Conservation (phyloP, 2,888 invertebrate species). For the Urechis unicinctus region DNA sequence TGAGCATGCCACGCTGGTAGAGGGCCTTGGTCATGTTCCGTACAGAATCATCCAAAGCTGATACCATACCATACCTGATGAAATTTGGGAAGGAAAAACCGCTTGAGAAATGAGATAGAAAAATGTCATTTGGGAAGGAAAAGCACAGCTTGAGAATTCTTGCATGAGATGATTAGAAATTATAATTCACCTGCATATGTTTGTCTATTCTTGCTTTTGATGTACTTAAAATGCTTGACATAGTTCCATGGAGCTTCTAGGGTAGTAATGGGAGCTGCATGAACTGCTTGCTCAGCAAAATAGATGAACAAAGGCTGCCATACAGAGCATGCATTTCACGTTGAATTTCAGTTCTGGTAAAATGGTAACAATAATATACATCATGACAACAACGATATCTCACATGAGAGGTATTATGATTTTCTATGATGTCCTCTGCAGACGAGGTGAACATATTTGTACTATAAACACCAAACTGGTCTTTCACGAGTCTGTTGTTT, state of each 20-base stretch:
- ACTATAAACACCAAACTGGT: conserved; percentile 68
- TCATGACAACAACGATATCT: too few relatives aligned
- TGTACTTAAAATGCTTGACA: conserved; percentile 63
- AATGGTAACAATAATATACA: too few relatives aligned
- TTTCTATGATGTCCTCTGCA: conserved; percentile 65
- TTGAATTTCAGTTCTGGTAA: too few relatives aligned
- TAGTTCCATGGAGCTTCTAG: conserved; percentile 71
- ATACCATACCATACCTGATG: conserved; percentile 60
- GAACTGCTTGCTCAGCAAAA: conserved; percentile 76
- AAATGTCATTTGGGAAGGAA: too few relatives aligned
- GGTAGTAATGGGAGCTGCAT: conserved; percentile 75
- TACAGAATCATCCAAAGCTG: conserved; percentile 45
- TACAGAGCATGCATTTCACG: too few relatives aligned
- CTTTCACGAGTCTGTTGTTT: conserved; percentile 55
- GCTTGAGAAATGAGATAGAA: too few relatives aligned
- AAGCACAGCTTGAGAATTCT: too few relatives aligned
- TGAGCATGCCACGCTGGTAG: conserved; percentile 29
- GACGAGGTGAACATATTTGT: conserved; percentile 77
- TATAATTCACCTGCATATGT: conserved; percentile 83
- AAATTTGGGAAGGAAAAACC: too few relatives aligned
- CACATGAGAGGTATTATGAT: conserved; percentile 55
- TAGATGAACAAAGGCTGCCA: conserved; percentile 81
- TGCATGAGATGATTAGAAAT: too few relatives aligned
- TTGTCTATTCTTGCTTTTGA: conserved; percentile 64
- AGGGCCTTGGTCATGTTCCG: conserved; percentile 36